phyloP scores from a whole-genome alignment of 1,140 invertebrate species.

The Drosophila bocki region DNA sequence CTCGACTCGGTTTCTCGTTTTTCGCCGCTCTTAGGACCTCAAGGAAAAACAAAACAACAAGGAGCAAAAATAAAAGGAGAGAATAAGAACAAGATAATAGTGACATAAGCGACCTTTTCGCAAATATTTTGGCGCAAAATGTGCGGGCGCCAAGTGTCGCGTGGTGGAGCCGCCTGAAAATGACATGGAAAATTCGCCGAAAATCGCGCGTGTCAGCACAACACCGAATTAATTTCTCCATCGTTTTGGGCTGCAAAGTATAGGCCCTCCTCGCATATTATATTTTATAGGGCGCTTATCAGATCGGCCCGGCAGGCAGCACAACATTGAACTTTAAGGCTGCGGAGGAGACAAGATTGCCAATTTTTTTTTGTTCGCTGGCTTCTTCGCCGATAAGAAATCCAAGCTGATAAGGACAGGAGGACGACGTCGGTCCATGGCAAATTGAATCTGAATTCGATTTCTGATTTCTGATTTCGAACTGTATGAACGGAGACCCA shows the following conservation, averaged over 20 bases:
- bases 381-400: conserved; percentile 60
- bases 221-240: conserved; percentile 24
- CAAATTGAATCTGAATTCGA: conserved; percentile 44
- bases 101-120: conserved; percentile 50
- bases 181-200: conserved; percentile 84
- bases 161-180: conserved; percentile 64
- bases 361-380: conserved; percentile 34
- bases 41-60: conserved; percentile 2
- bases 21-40: conserved; percentile 19
- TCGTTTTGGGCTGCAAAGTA: conserved; percentile 8
- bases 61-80: conserved; percentile 3
- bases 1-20: conserved; percentile 20
- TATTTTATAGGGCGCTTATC: conserved; percentile 48
- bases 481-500: conserved; percentile 43
- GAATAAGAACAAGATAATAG: conserved; percentile 34
- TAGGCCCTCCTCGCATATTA: conserved; percentile 4
- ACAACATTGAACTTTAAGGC: conserved; percentile 58
- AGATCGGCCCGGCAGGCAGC: conserved; percentile 35
- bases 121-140: conserved; percentile 76
- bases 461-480: conserved; percentile 26
- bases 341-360: conserved; percentile 61
- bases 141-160: conserved; percentile 41
- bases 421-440: conserved; percentile 27
- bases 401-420: conserved; percentile 65
- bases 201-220: conserved; percentile 71